Conservation (phyloP, 2,113 vertebrate species). For the Sebastes fasciatus region DNA sequence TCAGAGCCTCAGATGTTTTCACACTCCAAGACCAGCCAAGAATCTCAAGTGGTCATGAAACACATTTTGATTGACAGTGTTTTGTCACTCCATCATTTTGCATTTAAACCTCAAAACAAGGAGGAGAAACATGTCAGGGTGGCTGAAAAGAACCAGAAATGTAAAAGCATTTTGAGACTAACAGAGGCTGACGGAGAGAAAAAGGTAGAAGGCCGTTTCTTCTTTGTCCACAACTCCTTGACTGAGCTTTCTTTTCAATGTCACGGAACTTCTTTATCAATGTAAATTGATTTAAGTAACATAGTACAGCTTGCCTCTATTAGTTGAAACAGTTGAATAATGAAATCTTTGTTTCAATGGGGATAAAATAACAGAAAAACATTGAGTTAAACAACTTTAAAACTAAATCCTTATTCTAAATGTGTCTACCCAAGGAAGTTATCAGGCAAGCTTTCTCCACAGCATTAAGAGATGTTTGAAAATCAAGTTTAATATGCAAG, state of each 20-base stretch:
- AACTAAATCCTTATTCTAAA: not conserved
- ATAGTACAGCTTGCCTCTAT: not conserved
- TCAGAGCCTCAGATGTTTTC: constrained; percentile 68
- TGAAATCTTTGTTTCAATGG: not conserved
- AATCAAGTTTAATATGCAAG: constrained; percentile 44
- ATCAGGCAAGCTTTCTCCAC: constrained; percentile 14
- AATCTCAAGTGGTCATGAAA: constrained; percentile 79
- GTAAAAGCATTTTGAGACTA: constrained; percentile 55
- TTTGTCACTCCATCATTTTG: constrained; percentile 76
- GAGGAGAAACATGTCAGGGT: constrained; percentile 48
- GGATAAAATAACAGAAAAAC: not conserved
- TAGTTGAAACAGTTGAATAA: not conserved
- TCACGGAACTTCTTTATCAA: not conserved
- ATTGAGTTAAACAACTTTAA: not conserved
- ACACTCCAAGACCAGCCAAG: constrained; percentile 56
- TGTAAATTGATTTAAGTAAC: not conserved
- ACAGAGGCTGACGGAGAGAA: constrained; percentile 4
- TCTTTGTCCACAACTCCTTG: not conserved
- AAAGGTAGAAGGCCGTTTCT: constrained; percentile 5
- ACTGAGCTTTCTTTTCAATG: constrained; percentile 19
- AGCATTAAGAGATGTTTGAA: constrained; percentile 26
- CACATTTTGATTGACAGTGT: constrained; percentile 77
- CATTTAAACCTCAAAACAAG: constrained; percentile 60
- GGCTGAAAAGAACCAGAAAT: constrained; percentile 63
- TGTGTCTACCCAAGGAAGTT: constrained; percentile 6